A percentile compares a stretch with the other conserved stretches of the same genome.
These are phyloP conservation scores for Zootoca vivipara DNA, from an alignment of 2,113 vertebrate species.

Conservation along the genomic window DNA sequence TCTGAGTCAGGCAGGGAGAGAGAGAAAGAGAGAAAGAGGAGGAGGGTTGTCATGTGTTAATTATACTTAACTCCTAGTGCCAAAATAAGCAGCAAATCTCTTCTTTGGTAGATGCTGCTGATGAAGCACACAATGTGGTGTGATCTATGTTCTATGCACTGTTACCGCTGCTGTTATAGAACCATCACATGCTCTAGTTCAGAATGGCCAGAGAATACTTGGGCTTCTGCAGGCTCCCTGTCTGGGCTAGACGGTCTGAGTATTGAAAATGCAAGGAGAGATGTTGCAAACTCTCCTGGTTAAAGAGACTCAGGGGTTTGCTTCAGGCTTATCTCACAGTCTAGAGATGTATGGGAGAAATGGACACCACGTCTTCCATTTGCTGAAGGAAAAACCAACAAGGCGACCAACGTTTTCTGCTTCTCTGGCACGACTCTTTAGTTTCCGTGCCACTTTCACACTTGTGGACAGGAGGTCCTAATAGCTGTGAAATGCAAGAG, in stretches of 20 bases:
- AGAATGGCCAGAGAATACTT: neutral
- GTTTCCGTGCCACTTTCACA: too few relatives aligned
- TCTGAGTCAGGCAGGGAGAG: conserved; percentile 74
- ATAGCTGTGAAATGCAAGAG: neutral
- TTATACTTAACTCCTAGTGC: neutral
- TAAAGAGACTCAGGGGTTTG: neutral
- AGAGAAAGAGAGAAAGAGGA: neutral
- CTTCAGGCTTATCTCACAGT: neutral
- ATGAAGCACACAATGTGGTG: neutral
- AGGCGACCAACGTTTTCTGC: neutral
- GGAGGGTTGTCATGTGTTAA: neutral
- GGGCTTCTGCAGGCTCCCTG: neutral
- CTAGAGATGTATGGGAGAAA: neutral
- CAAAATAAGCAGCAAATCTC: neutral
- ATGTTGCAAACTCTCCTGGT: neutral
- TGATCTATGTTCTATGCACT: neutral
- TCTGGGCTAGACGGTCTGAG: neutral
- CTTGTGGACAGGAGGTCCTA: too few relatives aligned
- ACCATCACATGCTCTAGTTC: neutral
- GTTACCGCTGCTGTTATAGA: neutral
- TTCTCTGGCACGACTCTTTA: neutral
- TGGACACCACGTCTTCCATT: neutral
- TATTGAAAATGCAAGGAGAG: neutral
- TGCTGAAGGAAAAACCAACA: neutral
- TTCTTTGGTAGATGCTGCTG: neutral